phyloP scores from a whole-genome alignment of 1,140 invertebrate species.

The Mesaphorura yosii region DNA sequence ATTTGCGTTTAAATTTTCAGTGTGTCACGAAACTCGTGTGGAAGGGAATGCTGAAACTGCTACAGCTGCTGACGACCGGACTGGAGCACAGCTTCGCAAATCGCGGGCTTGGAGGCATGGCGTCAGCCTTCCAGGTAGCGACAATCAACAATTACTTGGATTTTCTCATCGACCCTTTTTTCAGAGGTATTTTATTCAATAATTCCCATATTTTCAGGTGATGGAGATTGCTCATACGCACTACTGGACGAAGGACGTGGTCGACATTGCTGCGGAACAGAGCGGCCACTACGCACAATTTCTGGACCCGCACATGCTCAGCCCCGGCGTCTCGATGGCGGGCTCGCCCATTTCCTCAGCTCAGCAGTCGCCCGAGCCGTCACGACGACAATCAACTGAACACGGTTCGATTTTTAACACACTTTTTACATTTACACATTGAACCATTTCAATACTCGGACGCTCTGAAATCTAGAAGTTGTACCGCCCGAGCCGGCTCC shows the following conservation, averaged over 20 bases:
- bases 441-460: background rate
- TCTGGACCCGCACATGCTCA: conserved; percentile 29
- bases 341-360: conserved; percentile 42
- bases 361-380: conserved; percentile 31
- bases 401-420: background rate
- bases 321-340: conserved; percentile 42
- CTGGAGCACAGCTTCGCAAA: conserved; percentile 85
- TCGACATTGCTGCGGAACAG: conserved; percentile 41
- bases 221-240: conserved; percentile 72
- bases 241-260: conserved; percentile 84
- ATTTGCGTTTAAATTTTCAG: conserved; percentile 43
- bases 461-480: background rate
- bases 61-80: conserved; percentile 78
- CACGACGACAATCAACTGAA: conserved; percentile 26
- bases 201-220: conserved; percentile 13
- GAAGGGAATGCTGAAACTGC: conserved; percentile 91
- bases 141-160: background rate
- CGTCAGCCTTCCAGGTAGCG: conserved; percentile 88
- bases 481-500: background rate
- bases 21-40: conserved; percentile 77
- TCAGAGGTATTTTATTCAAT: background rate
- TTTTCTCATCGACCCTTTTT: background rate
- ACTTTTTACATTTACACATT: background rate
- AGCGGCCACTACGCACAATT: conserved; percentile 34
- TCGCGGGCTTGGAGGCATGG: conserved; percentile 91